phyloP scores from a whole-genome alignment of 2,113 vertebrate genomes.

The Peromyscus californicus region DNA sequence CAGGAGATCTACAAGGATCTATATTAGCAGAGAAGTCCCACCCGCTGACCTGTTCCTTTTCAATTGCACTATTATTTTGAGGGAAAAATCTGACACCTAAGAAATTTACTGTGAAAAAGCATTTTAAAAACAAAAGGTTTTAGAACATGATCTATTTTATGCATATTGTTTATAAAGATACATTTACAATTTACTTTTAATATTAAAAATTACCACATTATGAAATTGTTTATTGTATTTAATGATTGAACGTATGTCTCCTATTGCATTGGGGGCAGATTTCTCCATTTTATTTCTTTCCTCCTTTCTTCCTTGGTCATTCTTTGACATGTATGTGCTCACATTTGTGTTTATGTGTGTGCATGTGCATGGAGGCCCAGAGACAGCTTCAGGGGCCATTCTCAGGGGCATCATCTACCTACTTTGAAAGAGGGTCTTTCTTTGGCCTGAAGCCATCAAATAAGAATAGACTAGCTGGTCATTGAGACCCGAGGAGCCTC shows the following conservation, averaged over 20 bases:
- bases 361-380: not conserved
- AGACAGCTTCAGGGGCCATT: not conserved
- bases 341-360: not conserved
- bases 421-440: not conserved
- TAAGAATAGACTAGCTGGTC: not conserved
- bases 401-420: not conserved
- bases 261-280: not conserved
- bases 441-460: not conserved
- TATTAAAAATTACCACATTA: constrained; percentile 91
- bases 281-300: not conserved
- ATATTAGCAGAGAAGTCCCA: constrained; percentile 89
- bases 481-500: not conserved
- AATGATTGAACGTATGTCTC: constrained; percentile 76
- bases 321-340: not conserved
- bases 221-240: constrained; percentile 85
- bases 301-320: not conserved
- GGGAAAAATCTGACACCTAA: constrained; percentile 87
- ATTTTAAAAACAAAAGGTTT: constrained; percentile 87
- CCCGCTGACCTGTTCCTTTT: constrained; percentile 83
- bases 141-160: constrained; percentile 93
- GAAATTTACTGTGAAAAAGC: constrained; percentile 91
- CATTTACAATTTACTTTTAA: constrained; percentile 93
- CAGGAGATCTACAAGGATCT: constrained; percentile 99
- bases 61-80: constrained; percentile 90
- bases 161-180: constrained; percentile 93